phyloP scores from a whole-genome alignment of 1,140 invertebrate genomes.

The Maconellicoccus hirsutus region DNA sequence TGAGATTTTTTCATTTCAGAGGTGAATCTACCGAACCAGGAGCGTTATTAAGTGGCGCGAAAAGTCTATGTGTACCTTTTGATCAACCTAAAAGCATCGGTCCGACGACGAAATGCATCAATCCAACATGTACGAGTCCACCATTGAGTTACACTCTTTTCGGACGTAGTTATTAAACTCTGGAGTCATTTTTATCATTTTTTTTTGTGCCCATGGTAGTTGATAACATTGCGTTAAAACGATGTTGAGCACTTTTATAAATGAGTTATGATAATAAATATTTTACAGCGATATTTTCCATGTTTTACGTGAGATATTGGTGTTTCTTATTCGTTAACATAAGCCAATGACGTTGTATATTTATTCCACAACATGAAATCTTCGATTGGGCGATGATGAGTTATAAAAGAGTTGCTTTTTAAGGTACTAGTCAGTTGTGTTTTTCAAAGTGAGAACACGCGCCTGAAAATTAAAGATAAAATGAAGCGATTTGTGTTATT shows the following conservation, averaged over 20 bases:
- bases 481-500: background rate
- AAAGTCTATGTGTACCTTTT: slow-evolving; percentile 93
- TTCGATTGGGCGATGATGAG: background rate
- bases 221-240: background rate
- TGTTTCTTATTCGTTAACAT: too few relatives aligned
- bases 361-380: background rate
- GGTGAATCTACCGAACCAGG: slow-evolving; percentile 54
- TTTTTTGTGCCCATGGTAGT: too few relatives aligned
- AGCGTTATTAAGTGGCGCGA: slow-evolving; percentile 93
- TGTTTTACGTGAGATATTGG: too few relatives aligned
- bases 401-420: too few relatives aligned
- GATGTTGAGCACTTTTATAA: background rate
- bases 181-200: too few relatives aligned
- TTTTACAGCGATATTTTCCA: background rate
- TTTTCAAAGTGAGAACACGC: background rate
- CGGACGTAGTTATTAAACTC: slow-evolving; percentile 81
- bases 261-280: background rate
- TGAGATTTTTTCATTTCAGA: slow-evolving; percentile 33
- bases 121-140: slow-evolving; percentile 69
- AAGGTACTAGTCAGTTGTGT: background rate
- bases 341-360: too few relatives aligned
- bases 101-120: slow-evolving; percentile 69
- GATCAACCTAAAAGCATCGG: slow-evolving; percentile 51
- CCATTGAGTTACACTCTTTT: slow-evolving; percentile 85
- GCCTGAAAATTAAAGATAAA: background rate